phyloP scores from a whole-genome alignment of 1,140 invertebrate species.

The Zaprionus gabonicus region DNA sequence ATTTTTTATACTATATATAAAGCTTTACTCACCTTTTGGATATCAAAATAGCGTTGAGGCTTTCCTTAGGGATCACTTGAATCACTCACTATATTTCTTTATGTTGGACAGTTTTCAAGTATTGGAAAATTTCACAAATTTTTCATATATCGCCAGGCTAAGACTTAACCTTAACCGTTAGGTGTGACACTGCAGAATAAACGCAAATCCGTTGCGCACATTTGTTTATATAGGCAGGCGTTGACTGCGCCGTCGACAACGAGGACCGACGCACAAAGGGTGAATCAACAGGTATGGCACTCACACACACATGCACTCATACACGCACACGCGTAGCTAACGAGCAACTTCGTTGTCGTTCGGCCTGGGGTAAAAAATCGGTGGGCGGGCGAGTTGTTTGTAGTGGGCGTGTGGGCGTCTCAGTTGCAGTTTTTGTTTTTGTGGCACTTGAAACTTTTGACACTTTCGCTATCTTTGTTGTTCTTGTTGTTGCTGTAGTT shows the following conservation, averaged over 20 bases:
- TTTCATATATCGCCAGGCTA: conserved; percentile 23
- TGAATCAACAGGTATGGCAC: conserved; percentile 70
- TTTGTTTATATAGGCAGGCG: conserved; percentile 78
- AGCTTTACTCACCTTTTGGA: not conserved
- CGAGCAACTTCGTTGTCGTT: conserved; percentile 44
- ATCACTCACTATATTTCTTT: not conserved
- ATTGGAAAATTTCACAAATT: conserved; percentile 12
- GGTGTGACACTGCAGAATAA: conserved; percentile 75
- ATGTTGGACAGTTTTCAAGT: not conserved
- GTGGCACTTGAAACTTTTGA: conserved; percentile 30
- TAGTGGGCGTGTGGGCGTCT: conserved; percentile 23
- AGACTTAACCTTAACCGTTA: conserved; percentile 61
- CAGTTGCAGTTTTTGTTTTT: conserved; percentile 26
- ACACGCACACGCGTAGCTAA: conserved; percentile 20
- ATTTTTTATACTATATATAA: not conserved
- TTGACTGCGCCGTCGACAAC: conserved; percentile 21
- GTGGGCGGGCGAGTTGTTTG: conserved; percentile 29
- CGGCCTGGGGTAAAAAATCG: conserved; percentile 9
- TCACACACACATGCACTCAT: not conserved
- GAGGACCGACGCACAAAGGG: conserved; percentile 60
- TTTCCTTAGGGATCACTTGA: not conserved
- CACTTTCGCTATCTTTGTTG: not conserved
- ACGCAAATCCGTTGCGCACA: conserved; percentile 72
- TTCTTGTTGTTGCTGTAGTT: not conserved
- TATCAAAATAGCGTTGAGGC: not conserved